Evolutionary conservation across 2,888 invertebrate genomes (phyloP), one percentile per base, ranked within the genome.

Genomic region (Hyposoter didymator): DNA sequence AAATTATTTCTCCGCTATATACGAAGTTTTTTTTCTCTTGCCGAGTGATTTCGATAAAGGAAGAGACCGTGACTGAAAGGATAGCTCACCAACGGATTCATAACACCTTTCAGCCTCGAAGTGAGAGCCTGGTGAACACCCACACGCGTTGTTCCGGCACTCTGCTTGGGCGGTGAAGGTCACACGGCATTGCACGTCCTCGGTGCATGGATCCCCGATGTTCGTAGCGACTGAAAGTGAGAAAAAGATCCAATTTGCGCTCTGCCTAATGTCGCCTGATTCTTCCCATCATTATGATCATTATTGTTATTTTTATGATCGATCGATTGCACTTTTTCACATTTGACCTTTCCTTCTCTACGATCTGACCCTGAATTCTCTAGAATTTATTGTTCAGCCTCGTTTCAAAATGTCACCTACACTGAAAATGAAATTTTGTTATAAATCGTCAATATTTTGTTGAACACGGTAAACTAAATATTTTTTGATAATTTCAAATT

Each of bases 91-190:
- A 67, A 93, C 91, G 75, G 92, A 91, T 88, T 92, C 89, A 90
- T 94, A 93, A 88, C 94, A 94, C 82, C 91, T 91, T 78, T 92
- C 75, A 64, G 92, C 90, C 76, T 89, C 90, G 88, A 92, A 94
- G 85, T 92, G 93, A 22, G 94, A 91, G 28, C 91, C 92, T 67
- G 90, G 88, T 72, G 91, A 91, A 84, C 94, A 94, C 83, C 90
- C 90, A 85, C 94, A 94, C 43, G 85, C 88, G 78, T 89, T 90
- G 78, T 90, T 89, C 78, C 89, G 86, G 88, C 94, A 94, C 88
- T 93, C 91, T 59, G 94, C 92, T 82, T 91, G 90, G 39, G 90
- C 89, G 52, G 92, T 91, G 89, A 94, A 93, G 86, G 92, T 92
- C 78, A 91, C 89, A 67, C 86, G 90, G 87, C 94, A 94, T 84